A percentile compares a stretch with the other conserved stretches of the same genome.
phyloP scores from a whole-genome alignment of 1,140 invertebrate genomes.

The Drosophila elegans region DNA sequence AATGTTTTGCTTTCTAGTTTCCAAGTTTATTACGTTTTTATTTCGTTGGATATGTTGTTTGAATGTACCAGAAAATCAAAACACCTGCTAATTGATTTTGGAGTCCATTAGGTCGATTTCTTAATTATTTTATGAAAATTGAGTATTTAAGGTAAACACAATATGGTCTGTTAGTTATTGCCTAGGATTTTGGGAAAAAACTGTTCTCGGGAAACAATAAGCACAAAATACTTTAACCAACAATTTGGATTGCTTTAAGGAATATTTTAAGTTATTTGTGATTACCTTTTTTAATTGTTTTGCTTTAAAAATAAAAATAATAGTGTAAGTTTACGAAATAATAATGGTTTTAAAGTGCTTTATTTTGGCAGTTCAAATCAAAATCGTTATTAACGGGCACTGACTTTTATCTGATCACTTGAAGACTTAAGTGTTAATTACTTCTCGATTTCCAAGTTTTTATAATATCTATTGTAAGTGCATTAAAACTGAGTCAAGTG shows the following conservation, averaged over 20 bases:
- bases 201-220: not conserved
- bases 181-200: too few species aligned
- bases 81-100: not conserved
- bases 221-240: not conserved
- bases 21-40: constrained; percentile 5
- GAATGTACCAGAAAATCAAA: not conserved
- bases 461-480: constrained; percentile 26
- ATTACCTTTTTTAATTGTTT: too few species aligned
- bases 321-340: too few species aligned
- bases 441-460: not conserved
- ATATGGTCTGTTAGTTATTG: not conserved
- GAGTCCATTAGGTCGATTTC: not conserved
- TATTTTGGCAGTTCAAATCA: too few species aligned
- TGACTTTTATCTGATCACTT: not conserved
- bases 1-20: constrained; percentile 4
- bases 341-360: too few species aligned
- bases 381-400: too few species aligned
- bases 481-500: constrained; percentile 44
- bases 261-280: too few species aligned
- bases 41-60: constrained; percentile 2
- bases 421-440: too few species aligned
- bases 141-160: not conserved
- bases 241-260: too few species aligned
- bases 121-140: not conserved
- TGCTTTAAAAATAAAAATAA: too few species aligned